Evolutionary conservation across 2,113 vertebrate species (phyloP), one percentile per base, ranked within the genome.

Genomic region (Stigmatopora nigra): DNA sequence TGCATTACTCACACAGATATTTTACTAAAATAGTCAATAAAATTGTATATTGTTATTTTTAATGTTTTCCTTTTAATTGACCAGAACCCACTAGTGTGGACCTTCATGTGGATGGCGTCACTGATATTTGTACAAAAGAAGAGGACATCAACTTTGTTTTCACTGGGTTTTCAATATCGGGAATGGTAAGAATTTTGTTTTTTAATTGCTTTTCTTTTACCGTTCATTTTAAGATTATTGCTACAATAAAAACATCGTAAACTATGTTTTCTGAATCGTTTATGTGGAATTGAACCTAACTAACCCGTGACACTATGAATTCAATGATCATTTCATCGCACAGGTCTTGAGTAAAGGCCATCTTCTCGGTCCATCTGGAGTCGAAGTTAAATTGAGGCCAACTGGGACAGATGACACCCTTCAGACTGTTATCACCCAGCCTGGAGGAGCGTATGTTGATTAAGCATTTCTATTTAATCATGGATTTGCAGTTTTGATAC

Each of bases 61-160:
- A 20, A 9, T 22, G 0, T 53, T 22, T 59, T 36, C 46, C 19
- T 31, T 22, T 0, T 0, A 49, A 75, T 2, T 64, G 52, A 17
- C 4, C 83, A 99, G 96, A 99, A 67, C 96, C 97, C 0, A 96
- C 93, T 12, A 93, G 85, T 1, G 96, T 99, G 60, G 94, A 97
- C 56, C 93, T 99, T 70, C 93, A 94, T 2, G 93, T 99, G 80
- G 97, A 99, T 64, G 97, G 96, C 2, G 84, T 97, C 68, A 97
- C 65, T 55, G 97, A 99, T 80, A 93, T 98, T 82, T 99, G 97
- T 83, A 98, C 95, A 0, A 96, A 94, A 86, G 97, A 97, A 64
- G 92, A 96, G 15, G 97, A 99, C 86, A 94, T 99, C 81, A 97
- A 99, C 85, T 99, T 99, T 61, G 91, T 98, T 55, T 99, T 99